Conservation (phyloP, 2,888 invertebrate genomes). For the Conistra vaccinii region DNA sequence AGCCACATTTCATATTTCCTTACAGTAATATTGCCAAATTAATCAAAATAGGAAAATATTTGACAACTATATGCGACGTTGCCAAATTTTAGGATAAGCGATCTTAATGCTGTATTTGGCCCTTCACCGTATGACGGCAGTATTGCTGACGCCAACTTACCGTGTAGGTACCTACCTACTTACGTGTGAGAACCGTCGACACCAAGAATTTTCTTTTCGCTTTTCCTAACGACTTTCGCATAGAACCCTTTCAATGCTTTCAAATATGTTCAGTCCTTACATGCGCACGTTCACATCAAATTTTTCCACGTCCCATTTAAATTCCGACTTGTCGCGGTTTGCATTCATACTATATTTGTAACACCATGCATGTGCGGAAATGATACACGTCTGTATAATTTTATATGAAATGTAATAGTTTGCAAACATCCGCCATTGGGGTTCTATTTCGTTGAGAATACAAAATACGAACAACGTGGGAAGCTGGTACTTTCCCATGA, state of each 20-base stretch:
- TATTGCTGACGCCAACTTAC: not conserved
- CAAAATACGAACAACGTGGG: slow-evolving; percentile 57
- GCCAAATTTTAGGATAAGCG: too few species aligned
- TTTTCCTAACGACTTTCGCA: slow-evolving; percentile 29
- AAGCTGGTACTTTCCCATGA: slow-evolving; percentile 38
- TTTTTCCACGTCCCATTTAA: slow-evolving; percentile 53
- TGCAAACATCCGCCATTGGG: slow-evolving; percentile 57
- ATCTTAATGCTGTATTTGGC: too few species aligned
- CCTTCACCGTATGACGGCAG: too few species aligned
- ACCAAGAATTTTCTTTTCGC: not conserved
- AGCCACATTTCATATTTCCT: too few species aligned
- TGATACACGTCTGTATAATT: slow-evolving; percentile 60
- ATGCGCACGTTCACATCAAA: slow-evolving; percentile 30
- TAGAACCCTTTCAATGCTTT: slow-evolving; percentile 29
- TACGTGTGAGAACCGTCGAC: not conserved
- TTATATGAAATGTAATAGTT: slow-evolving; percentile 61
- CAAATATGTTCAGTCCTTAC: slow-evolving; percentile 16
- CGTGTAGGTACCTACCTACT: too few species aligned
- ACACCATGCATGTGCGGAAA: slow-evolving; percentile 59
- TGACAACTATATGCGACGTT: too few species aligned
- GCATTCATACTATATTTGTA: slow-evolving; percentile 60
- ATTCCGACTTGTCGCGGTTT: slow-evolving; percentile 46
- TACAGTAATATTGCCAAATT: too few species aligned
- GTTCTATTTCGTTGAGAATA: slow-evolving; percentile 61
- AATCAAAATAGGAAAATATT: too few species aligned